Conservation (phyloP, 2,888 invertebrate genomes). For the Melipona beecheii region DNA sequence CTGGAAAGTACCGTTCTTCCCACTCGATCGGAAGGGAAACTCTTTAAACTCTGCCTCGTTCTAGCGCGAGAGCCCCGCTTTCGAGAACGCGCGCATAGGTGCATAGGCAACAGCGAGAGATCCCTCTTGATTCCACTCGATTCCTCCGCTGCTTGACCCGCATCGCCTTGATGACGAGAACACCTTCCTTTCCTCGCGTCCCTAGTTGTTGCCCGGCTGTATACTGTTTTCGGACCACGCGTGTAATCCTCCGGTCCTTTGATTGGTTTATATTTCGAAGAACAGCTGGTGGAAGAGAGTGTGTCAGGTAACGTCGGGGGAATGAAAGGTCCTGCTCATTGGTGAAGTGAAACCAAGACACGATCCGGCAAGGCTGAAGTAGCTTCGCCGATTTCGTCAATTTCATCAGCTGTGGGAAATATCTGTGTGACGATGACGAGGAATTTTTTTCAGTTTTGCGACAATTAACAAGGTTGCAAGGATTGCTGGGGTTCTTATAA, state of each 20-base stretch:
- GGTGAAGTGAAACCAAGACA: neutral
- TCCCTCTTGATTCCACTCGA: slow-evolving; percentile 13
- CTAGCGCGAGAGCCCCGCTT: slow-evolving; percentile 1
- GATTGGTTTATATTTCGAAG: neutral
- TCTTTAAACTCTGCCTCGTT: slow-evolving; percentile 55
- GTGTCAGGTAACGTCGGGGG: neutral
- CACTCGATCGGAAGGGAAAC: slow-evolving; percentile 52
- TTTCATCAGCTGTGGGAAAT: too few relatives aligned
- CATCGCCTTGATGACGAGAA: slow-evolving; percentile 33
- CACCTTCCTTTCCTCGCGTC: slow-evolving; percentile 10
- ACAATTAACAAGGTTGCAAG: too few relatives aligned
- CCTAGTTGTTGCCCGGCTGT: slow-evolving; percentile 9
- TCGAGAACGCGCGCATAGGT: slow-evolving; percentile 53
- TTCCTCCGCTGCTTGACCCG: slow-evolving; percentile 57
- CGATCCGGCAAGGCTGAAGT: neutral
- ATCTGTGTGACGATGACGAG: too few relatives aligned
- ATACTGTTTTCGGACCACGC: slow-evolving; percentile 46
- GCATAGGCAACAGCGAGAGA: slow-evolving; percentile 39
- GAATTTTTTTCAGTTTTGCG: too few relatives aligned
- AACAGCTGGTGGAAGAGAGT: neutral
- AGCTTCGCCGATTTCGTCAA: too few relatives aligned
- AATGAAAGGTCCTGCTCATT: neutral
- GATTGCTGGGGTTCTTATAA: too few relatives aligned
- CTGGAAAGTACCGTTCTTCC: slow-evolving; percentile 74
- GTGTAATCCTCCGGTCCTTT: slow-evolving; percentile 19